Evolutionary conservation across 1,140 invertebrate species (phyloP), one percentile per base, ranked within the genome.

Genomic region (Bombus terrestris): DNA sequence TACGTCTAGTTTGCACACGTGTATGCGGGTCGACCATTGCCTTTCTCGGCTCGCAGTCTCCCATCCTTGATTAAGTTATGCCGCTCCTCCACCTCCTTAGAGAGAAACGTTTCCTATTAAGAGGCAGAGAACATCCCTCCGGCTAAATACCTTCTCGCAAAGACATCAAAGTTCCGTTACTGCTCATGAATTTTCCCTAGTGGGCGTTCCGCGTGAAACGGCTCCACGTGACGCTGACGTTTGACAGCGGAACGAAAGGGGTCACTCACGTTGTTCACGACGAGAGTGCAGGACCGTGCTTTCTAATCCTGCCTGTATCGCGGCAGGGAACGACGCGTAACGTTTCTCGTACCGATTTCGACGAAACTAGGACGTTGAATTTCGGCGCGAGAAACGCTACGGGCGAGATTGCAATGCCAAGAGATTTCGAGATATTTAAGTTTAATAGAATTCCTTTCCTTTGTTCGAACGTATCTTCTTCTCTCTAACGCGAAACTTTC

Each of bases 101-200:
- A 89, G 92, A 87, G 92, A 94, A 93, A 92, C 90, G 93, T 93
- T 94, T 93, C 93, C 92, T 93, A 93, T 93, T 92, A 94, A 94
- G 91, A 90, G 91, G 92, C 86, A 86, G 86, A 72, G 79, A 90
- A 90, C 91, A 91, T 93, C 91, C 91, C 91, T 89, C 89, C 79
- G 88, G 88, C 80, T 82, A 88, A 90, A 90, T 90, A 87, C 80
- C 91, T 88, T 13, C 83, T 83, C 74, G 86, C 86, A 86, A 90
- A 92, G 92, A 91, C 92, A 92, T 93, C 92, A 93, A 93, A 93
- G 92, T 93, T 92, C 91, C 91, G 89, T 92, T 92, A 86, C 87
- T 68, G 83, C 91, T 92, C 87, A 84, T 88, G 89, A 86, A 92
- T 90, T 89, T 89, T 89, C 80, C 86, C 78, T 47, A 41, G 83